Evolutionary conservation across 2,888 invertebrate species (phyloP), one percentile per base, ranked within the genome.

Genomic region (Arrhopalites spinosus): DNA sequence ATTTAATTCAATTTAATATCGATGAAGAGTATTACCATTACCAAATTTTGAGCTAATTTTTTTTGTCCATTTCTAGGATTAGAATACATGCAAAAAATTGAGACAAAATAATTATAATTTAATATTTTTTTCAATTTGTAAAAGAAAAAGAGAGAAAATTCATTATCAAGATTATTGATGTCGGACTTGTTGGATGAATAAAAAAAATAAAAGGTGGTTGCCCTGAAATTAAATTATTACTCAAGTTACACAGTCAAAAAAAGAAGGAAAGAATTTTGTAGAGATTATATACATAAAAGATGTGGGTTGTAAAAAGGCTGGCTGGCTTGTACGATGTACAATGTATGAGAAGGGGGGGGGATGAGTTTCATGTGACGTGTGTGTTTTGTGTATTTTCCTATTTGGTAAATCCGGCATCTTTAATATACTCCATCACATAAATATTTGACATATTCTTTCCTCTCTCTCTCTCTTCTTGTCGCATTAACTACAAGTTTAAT

Each of bases 181-280:
- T 43, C 20, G 43, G 20, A n/a, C 11, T 17, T 5, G 63, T 43
- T 20, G 23, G 68, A 56, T n/a, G 70, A 56, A 36, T 20, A 25
- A 8, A 59, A 56, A 56, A 27, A 36, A 29, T 11, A 8, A 70
- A 70, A 70, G 70, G 70, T 56, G 70, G 59, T 70, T 70, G 70
- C 20, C 70, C 70, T 70, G 27, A 70, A 70, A 56, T 70, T 56
- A 70, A 70, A 70, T 70, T 70, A 70, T 70, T 56, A 70, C 56
- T 59, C 59, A 23, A 11, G 13, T 59, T 59, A 20, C 59, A 25
- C 25, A 25, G 5, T 1, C 25, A 59, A 5, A 25, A 11, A 5
- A 27, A 25, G 59, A 59, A 27, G 17, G 50, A n/a, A 13, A 50
- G 50, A 7, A 11, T 11, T 7, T 11, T 36, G 36, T 36, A n/a